Evolutionary conservation across 2,888 invertebrate genomes (phyloP).

Genomic region (Dromius quadrimaculatus): DNA sequence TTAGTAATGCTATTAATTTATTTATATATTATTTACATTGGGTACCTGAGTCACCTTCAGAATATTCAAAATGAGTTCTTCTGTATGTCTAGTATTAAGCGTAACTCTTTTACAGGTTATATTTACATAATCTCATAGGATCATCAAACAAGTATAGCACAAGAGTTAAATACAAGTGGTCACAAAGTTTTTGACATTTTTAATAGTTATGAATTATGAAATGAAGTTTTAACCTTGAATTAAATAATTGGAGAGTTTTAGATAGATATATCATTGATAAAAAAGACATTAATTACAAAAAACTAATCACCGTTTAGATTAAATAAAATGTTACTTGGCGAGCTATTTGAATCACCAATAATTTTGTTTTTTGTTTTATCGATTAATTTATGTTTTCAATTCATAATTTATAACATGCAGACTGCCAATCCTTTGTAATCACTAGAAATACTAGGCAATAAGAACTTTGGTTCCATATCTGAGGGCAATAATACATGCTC

Average conservation of each 20-base stretch:
- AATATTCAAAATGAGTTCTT: conserved; percentile 34
- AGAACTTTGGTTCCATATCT: conserved; percentile 30
- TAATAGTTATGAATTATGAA: too few relatives aligned
- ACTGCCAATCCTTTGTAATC: too few relatives aligned
- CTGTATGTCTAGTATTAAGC: conserved; percentile 30
- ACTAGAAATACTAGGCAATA: conserved; percentile 46
- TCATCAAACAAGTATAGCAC: background rate
- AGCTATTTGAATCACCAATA: too few relatives aligned
- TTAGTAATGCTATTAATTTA: conserved; percentile 53
- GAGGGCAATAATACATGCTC: conserved; percentile 29
- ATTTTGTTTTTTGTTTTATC: too few relatives aligned
- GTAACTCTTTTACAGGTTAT: conserved; percentile 25
- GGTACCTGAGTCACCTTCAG: conserved; percentile 52
- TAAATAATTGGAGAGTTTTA: too few relatives aligned
- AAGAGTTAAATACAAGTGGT: conserved; percentile 8
- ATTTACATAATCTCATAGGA: conserved; percentile 5
- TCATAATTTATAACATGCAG: too few relatives aligned
- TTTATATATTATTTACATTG: conserved; percentile 53
- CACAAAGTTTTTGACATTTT: background rate
- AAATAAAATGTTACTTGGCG: too few relatives aligned
- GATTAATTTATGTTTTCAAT: too few relatives aligned
- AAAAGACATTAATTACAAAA: too few relatives aligned
- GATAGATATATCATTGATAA: too few relatives aligned
- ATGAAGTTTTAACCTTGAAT: too few relatives aligned
- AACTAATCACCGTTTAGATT: too few relatives aligned